Evolutionary conservation across 2,113 vertebrate species (phyloP), one percentile per base, ranked within the genome.

Genomic region (Dendropsophus ebraccatus): DNA sequence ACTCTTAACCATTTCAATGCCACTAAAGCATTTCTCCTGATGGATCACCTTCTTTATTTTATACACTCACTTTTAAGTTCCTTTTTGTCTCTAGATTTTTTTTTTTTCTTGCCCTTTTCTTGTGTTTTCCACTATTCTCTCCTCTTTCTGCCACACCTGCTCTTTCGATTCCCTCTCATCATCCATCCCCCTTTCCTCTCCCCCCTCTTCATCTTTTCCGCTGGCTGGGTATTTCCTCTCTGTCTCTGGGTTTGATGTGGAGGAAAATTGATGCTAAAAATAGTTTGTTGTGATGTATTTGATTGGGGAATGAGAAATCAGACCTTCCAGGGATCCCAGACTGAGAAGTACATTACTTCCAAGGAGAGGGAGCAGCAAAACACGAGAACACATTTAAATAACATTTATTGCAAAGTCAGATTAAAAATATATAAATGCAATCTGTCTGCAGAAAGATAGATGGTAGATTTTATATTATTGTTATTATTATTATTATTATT

Each of bases 191-290:
- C 21, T 58, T 54, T 7, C n/a, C 23, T 14, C 56, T 32, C 41
- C 41, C 41, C 60, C 50, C 50, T 62, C 37, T 23, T 49, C 25
- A 50, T 75, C 49, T 41, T 76, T 19, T 49, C 65, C 37, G 52
- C 84, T 72, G 65, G 76, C 85, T 81, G 78, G 85, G 85, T 87
- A 87, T 87, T 87, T 87, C 78, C 85, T 87, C 58, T 13, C 37
- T 81, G 77, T 87, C 85, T 87, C 76, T 86, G 23, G 76, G 76
- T 86, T 80, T 86, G 76, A 86, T 86, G 65, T 73, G 69, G 67
- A 87, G 85, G 56, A 81, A 80, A 81, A 74, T 72, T 81, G 85
- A 81, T 72, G 77, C 85, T 87, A 87, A 87, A 87, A 81, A 87
- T 87, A 87, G 85, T 73, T 50, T 73, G 67, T 87, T 79, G 69